A percentile compares a stretch with the other conserved stretches of the same genome.
These are phyloP conservation scores for Dexiosoma caninum DNA, from an alignment of 2,888 invertebrate species.

Conservation along the genomic window DNA sequence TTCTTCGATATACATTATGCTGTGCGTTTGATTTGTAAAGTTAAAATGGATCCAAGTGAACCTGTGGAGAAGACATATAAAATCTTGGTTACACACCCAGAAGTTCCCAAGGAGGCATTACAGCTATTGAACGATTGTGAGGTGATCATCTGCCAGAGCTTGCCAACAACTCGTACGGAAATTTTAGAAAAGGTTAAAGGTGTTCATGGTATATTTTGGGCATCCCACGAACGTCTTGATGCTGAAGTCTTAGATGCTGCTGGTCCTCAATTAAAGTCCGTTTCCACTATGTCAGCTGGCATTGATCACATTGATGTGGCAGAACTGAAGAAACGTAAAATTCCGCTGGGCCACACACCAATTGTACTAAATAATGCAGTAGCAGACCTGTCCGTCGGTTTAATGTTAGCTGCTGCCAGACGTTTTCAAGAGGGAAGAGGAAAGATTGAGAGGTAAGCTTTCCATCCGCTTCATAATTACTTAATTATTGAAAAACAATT, in stretches of 20 bases:
- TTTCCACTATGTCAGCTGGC: conserved; percentile 92
- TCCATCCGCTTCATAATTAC: conserved; percentile 10
- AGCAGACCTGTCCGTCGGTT: conserved; percentile 88
- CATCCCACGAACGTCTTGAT: conserved; percentile 70
- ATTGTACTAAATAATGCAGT: conserved; percentile 86
- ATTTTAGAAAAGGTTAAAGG: conserved; percentile 74
- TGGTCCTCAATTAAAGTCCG: conserved; percentile 84
- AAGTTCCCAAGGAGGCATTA: conserved; percentile 83
- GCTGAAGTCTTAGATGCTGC: conserved; percentile 74
- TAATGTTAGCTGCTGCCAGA: conserved; percentile 86
- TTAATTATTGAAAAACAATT: too few relatives aligned
- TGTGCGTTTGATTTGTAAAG: neutral
- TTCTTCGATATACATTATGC: conserved; percentile 19
- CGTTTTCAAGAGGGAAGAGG: conserved; percentile 86
- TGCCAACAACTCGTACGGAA: conserved; percentile 72
- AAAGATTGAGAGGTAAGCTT: conserved; percentile 79
- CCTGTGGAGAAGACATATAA: conserved; percentile 73
- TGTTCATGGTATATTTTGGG: conserved; percentile 76
- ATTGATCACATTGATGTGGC: conserved; percentile 88
- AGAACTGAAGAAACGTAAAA: conserved; percentile 84
- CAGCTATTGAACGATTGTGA: conserved; percentile 80
- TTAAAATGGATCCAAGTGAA: conserved; percentile 28
- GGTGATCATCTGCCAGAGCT: conserved; percentile 69
- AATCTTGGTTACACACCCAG: conserved; percentile 85
- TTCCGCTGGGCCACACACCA: conserved; percentile 90